Conservation (phyloP, 2,888 invertebrate genomes). For the Gastracanthus pulcherrimus region DNA sequence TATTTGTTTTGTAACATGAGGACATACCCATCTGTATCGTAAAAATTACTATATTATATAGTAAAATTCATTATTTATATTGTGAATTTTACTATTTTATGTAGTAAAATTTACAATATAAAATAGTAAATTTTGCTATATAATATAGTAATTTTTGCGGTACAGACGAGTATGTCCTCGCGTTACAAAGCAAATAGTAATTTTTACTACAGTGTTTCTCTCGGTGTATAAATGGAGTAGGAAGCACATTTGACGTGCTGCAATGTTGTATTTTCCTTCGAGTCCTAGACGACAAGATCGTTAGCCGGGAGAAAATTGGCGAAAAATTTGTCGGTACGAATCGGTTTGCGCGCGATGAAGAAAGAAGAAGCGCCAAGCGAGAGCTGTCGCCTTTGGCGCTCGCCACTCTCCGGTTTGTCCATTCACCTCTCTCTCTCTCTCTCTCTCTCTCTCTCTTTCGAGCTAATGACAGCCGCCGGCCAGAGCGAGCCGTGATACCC, state of each 20-base stretch:
- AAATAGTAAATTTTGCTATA: no score
- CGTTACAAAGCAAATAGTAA: no score
- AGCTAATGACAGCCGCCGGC: slow-evolving; percentile 17
- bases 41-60: no score
- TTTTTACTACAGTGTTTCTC: no score
- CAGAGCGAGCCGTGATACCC: neutral
- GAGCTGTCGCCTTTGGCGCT: slow-evolving; percentile 30
- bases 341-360: slow-evolving; percentile 10
- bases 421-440: neutral
- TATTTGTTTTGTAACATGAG: no score
- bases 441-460: neutral
- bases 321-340: slow-evolving; percentile 28
- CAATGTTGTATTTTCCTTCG: neutral
- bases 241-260: neutral
- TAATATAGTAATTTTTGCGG: no score
- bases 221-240: neutral
- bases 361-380: neutral
- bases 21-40: no score
- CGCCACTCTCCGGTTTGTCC: slow-evolving; percentile 10
- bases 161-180: no score
- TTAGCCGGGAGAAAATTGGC: neutral
- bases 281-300: neutral
- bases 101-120: no score
- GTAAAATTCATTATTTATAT: no score
- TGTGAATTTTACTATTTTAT: no score